Percentiles rank a stretch among this genome's conserved stretches.
Evolutionary conservation across 2,113 vertebrate species (phyloP).

Genomic region (Cephalophus harveyi): DNA sequence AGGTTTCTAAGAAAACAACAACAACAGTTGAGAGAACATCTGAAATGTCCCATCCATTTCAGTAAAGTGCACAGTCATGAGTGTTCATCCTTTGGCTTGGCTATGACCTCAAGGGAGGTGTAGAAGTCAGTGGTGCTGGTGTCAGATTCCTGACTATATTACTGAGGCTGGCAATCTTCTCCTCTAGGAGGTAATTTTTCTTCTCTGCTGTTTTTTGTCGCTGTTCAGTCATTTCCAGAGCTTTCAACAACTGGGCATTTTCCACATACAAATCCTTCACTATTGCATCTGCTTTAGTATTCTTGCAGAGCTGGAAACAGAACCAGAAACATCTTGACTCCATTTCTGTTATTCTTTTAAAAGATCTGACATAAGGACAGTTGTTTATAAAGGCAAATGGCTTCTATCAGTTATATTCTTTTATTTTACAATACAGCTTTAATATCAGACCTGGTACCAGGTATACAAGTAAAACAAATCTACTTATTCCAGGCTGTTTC

Average conservation of each 20-base stretch:
- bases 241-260: constrained; percentile 91
- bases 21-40: background rate
- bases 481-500: constrained; percentile 2
- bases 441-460: background rate
- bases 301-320: constrained; percentile 87
- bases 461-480: background rate
- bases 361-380: background rate
- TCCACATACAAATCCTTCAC: constrained; percentile 94
- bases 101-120: constrained; percentile 79
- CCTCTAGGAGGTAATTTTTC: constrained; percentile 93
- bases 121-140: constrained; percentile 78
- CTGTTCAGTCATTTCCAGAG: constrained; percentile 90
- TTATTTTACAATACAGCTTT: background rate
- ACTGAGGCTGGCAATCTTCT: constrained; percentile 94
- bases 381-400: constrained; percentile 26
- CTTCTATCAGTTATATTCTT: background rate
- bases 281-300: constrained; percentile 87
- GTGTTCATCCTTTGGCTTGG: constrained; percentile 38
- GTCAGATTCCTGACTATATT: constrained; percentile 91
- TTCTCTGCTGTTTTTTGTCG: constrained; percentile 89
- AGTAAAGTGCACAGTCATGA: constrained; percentile 69
- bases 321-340: constrained; percentile 67
- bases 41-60: constrained; percentile 64
- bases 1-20: background rate
- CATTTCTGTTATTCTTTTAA: constrained; percentile 25